phyloP scores from a whole-genome alignment of 2,888 invertebrate genomes.

The Elysia crispata region DNA sequence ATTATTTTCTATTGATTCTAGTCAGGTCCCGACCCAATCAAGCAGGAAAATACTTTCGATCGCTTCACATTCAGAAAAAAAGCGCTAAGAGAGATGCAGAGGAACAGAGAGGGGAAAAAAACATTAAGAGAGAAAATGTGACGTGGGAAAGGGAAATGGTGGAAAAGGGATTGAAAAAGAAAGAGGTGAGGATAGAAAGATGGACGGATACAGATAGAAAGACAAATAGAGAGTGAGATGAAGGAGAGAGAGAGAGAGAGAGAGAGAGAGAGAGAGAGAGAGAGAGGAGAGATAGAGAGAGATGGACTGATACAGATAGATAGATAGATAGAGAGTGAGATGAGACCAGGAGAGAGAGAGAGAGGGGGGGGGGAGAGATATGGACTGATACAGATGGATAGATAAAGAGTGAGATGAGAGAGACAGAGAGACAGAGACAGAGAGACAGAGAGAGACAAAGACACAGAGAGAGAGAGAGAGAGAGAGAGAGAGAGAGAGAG shows the following conservation, averaged over 20 bases:
- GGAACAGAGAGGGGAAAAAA: no score
- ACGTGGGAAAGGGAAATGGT: no score
- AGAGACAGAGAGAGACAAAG: slow-evolving; percentile 17
- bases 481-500: slow-evolving; percentile 21
- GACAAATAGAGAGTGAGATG: no score
- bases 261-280: neutral
- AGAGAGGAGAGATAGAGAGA: no score
- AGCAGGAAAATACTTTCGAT: no score
- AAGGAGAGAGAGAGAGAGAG: slow-evolving; percentile 3
- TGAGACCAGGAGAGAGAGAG: neutral
- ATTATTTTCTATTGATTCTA: no score
- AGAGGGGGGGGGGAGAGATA: slow-evolving; percentile 16
- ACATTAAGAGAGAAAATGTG: no score
- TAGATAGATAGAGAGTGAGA: slow-evolving; percentile 10
- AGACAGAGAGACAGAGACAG: neutral
- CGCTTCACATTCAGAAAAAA: no score
- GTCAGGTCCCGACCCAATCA: no score
- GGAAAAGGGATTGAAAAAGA: neutral
- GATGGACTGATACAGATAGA: neutral
- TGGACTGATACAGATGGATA: neutral
- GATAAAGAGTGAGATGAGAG: no score
- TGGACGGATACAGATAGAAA: neutral
- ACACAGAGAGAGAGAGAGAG: neutral
- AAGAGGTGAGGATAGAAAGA: slow-evolving; percentile 2
- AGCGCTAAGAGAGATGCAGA: no score